These are phyloP conservation scores for Chaetodon auriga DNA, from an alignment of 2,113 vertebrate genomes.

Conservation along the genomic window DNA sequence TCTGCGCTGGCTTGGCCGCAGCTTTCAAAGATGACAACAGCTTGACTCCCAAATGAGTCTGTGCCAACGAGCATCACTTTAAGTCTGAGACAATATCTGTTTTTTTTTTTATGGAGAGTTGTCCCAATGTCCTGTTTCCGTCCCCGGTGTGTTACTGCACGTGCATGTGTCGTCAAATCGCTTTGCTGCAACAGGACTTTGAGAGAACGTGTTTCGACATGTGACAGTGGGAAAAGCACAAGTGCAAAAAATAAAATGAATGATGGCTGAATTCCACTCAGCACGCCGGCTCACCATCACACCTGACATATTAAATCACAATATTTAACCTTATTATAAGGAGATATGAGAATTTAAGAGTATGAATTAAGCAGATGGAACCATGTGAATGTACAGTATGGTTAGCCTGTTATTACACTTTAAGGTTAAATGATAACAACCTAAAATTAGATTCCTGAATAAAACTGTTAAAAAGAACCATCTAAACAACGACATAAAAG, in stretches of 20 bases:
- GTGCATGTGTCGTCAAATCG: not conserved
- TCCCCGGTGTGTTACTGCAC: not conserved
- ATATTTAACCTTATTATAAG: not conserved
- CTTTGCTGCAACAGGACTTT: not conserved
- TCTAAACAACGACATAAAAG: not conserved
- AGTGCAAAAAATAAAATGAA: too few relatives aligned
- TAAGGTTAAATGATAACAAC: not conserved
- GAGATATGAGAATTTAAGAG: not conserved
- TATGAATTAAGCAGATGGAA: too few relatives aligned
- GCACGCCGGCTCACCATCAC: not conserved
- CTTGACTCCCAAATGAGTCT: not conserved
- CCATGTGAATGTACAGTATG: not conserved
- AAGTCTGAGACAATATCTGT: not conserved
- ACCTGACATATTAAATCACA: not conserved
- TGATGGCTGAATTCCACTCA: not conserved
- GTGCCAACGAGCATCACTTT: not conserved
- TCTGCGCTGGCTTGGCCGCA: not conserved
- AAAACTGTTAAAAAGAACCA: not conserved
- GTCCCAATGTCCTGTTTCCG: conserved; percentile 46
- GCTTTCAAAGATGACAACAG: not conserved
- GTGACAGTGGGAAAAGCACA: too few relatives aligned
- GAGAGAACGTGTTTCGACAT: not conserved
- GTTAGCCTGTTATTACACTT: not conserved
- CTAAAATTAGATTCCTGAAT: too few relatives aligned
- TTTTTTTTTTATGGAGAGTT: not conserved